A percentile compares a stretch with the other conserved stretches of the same genome.
Conservation (phyloP, 2,113 vertebrate species). For the Leptosomus discolor region DNA sequence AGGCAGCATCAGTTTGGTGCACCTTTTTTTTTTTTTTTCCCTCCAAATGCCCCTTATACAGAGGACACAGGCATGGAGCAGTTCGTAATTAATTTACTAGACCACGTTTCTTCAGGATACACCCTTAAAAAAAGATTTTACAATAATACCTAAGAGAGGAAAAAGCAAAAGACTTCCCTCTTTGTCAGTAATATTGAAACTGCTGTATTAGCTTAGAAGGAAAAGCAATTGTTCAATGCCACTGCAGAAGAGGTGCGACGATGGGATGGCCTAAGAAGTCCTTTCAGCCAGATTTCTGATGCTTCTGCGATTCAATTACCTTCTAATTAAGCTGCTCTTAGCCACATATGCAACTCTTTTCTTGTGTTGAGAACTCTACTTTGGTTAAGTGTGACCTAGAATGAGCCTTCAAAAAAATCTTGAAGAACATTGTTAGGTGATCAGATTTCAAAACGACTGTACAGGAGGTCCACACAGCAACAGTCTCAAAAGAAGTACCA, state of each 20-base stretch:
- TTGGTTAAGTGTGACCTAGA: background rate
- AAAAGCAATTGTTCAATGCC: background rate
- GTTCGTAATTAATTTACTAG: background rate
- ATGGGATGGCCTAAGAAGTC: background rate
- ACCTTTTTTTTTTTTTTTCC: background rate
- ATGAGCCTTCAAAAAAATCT: background rate
- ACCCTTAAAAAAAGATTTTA: background rate
- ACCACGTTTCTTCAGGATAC: background rate
- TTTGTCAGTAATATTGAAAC: background rate
- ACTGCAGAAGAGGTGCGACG: background rate
- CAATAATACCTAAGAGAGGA: background rate
- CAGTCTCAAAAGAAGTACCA: background rate
- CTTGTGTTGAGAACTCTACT: background rate
- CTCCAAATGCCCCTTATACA: background rate
- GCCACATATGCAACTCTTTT: background rate
- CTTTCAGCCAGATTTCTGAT: background rate
- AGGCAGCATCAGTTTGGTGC: background rate
- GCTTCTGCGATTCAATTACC: background rate
- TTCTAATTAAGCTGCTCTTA: slow-evolving; percentile 32
- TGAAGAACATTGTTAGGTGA: background rate
- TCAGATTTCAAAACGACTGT: background rate
- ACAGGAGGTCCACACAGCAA: background rate
- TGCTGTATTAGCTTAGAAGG: background rate
- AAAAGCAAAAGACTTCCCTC: background rate
- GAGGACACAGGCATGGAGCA: background rate